Evolutionary conservation across 2,797 vertebrate genomes (phyloP).

Genomic region (Anabacerthia variegaticeps): DNA sequence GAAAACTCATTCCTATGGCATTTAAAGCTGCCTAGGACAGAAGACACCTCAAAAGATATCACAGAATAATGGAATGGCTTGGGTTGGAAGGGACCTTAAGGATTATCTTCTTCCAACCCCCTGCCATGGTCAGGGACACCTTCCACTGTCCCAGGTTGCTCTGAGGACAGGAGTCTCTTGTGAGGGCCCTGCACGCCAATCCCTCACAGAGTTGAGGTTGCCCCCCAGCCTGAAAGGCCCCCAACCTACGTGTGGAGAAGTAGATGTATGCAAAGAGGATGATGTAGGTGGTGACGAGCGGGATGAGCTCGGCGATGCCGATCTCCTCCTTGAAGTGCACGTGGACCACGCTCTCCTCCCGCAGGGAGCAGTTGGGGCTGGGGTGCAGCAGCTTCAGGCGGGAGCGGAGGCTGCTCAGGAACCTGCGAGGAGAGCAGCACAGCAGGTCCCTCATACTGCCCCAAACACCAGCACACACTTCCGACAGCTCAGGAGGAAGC

Average conservation of each 20-base stretch:
- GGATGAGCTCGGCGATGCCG: slow-evolving; percentile 93
- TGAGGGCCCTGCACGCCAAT: background rate
- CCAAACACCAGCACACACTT: too few species aligned
- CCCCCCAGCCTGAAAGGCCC: background rate
- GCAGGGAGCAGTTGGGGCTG: slow-evolving; percentile 90
- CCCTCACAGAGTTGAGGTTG: background rate
- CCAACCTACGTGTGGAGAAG: slow-evolving; percentile 93
- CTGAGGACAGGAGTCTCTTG: fast-evolving
- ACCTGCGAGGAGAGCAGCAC: slow-evolving; percentile 73
- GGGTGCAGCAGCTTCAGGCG: slow-evolving; percentile 92
- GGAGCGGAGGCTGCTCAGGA: slow-evolving; percentile 87
- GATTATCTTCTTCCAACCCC: fast-evolving
- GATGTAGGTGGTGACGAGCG: slow-evolving; percentile 97
- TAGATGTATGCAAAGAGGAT: slow-evolving; percentile 99
- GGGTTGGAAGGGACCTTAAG: background rate
- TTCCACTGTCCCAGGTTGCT: background rate
- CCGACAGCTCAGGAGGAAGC: background rate
- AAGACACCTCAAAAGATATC: background rate
- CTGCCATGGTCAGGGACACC: background rate
- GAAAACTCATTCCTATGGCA: background rate
- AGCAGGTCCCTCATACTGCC: fast-evolving
- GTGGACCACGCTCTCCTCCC: slow-evolving; percentile 89
- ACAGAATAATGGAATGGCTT: background rate
- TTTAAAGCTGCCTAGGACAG: background rate
- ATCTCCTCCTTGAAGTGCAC: slow-evolving; percentile 99